A percentile compares a stretch with the other conserved stretches of the same genome.
Evolutionary conservation across 2,113 vertebrate species (phyloP).

Genomic region (Oryzias melastigma): DNA sequence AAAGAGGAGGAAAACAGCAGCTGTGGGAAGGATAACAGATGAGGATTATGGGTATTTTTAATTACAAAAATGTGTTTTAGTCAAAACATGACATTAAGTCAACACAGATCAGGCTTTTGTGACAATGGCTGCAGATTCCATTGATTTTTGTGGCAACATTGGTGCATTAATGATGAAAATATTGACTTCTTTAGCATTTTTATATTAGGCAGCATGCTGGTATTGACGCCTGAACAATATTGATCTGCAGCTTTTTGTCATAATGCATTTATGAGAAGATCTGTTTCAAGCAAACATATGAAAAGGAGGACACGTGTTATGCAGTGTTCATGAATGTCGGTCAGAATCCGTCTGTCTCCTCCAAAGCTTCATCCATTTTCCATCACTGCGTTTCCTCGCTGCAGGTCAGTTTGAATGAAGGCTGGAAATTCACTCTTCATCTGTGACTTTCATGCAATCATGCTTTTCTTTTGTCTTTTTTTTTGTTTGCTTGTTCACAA

Average conservation of each 20-base stretch:
- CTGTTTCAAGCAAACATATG: constrained; percentile 1
- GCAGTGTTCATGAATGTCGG: background rate
- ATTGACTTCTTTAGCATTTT: constrained; percentile 44
- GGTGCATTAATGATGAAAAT: constrained; percentile 31
- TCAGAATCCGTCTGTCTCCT: too few species aligned
- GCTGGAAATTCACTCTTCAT: too few species aligned
- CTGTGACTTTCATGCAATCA: too few species aligned
- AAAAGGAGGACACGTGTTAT: constrained; percentile 5
- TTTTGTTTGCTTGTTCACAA: too few species aligned
- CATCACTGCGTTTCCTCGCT: background rate
- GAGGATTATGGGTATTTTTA: too few species aligned
- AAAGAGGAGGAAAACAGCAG: too few species aligned
- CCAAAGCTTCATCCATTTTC: background rate
- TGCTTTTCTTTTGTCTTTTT: too few species aligned
- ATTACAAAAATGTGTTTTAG: too few species aligned
- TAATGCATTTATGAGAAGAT: constrained; percentile 42
- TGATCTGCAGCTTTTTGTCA: constrained; percentile 35
- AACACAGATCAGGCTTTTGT: background rate
- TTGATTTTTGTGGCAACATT: constrained; percentile 28
- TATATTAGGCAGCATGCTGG: constrained; percentile 46
- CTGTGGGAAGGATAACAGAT: too few species aligned
- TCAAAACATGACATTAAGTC: too few species aligned
- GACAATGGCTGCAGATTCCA: constrained; percentile 15
- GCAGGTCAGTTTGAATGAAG: too few species aligned
- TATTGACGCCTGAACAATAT: constrained; percentile 38